Conservation (phyloP, 2,113 vertebrate species). For the Brachionichthys hirsutus region DNA sequence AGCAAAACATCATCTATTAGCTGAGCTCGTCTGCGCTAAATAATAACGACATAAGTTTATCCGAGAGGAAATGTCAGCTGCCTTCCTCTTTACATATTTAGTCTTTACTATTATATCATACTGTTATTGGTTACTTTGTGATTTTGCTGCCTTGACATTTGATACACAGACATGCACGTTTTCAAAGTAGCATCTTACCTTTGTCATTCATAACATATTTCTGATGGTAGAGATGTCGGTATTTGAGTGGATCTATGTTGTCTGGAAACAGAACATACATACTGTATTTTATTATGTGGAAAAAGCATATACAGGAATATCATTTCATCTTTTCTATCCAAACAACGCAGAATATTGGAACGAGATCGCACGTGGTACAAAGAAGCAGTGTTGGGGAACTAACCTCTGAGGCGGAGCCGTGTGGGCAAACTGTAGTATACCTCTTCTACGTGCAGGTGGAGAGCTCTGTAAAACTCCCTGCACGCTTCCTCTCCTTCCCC, state of each 20-base stretch:
- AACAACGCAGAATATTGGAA: too few relatives aligned
- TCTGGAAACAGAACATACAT: slow-evolving; percentile 77
- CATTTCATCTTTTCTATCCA: not conserved
- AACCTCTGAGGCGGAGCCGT: slow-evolving; percentile 81
- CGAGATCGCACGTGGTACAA: not conserved
- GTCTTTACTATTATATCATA: too few relatives aligned
- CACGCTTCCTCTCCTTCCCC: slow-evolving; percentile 88
- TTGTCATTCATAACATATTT: slow-evolving; percentile 85
- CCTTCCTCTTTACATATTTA: too few relatives aligned
- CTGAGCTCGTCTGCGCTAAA: not conserved
- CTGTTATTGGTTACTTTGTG: not conserved
- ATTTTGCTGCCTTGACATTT: not conserved
- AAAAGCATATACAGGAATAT: not conserved
- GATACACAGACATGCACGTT: not conserved
- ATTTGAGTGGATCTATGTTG: slow-evolving; percentile 75
- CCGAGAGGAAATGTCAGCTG: too few relatives aligned
- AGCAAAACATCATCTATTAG: not conserved
- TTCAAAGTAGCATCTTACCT: slow-evolving; percentile 75
- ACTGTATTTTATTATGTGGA: slow-evolving; percentile 1
- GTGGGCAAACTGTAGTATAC: slow-evolving; percentile 89
- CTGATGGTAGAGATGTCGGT: slow-evolving; percentile 71
- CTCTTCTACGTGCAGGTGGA: slow-evolving; percentile 90
- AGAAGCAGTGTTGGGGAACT: slow-evolving; percentile 39
- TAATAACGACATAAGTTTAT: too few relatives aligned
- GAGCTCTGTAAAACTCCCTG: slow-evolving; percentile 91